A percentile compares a stretch with the other conserved stretches of the same genome.
Evolutionary conservation across 2,888 invertebrate genomes (phyloP).

Genomic region (Tholera decimalis): DNA sequence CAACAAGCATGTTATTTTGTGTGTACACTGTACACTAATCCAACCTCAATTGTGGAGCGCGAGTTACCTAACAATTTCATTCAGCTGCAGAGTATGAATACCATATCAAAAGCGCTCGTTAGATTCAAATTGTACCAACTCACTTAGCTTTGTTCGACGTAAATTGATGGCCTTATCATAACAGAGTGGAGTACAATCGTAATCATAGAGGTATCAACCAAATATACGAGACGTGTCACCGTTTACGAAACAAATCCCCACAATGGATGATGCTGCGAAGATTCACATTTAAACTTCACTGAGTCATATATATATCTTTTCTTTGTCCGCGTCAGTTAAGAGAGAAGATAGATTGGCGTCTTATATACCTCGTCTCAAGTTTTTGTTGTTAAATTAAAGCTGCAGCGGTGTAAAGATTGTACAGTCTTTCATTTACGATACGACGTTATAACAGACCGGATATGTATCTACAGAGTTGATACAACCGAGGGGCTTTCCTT

Average conservation of each 20-base stretch:
- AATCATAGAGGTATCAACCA: conserved; percentile 44
- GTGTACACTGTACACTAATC: conserved; percentile 39
- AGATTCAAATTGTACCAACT: conserved; percentile 61
- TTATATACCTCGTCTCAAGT: conserved; percentile 47
- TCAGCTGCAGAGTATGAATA: conserved; percentile 52
- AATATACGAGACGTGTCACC: conserved; percentile 29
- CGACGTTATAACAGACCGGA: conserved; percentile 1
- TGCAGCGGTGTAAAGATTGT: conserved; percentile 43
- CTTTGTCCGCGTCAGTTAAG: conserved; percentile 56
- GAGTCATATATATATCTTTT: conserved; percentile 59
- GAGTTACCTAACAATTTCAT: conserved; percentile 59
- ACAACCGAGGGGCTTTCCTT: too few species aligned
- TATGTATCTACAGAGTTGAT: too few species aligned
- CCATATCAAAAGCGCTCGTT: conserved; percentile 62
- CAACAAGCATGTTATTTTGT: conserved; percentile 8
- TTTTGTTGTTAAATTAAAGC: conserved; percentile 57
- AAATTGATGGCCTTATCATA: conserved; percentile 64
- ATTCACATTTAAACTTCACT: conserved; percentile 59
- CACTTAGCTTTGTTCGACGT: conserved; percentile 49
- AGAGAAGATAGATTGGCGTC: conserved; percentile 60
- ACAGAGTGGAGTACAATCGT: conserved; percentile 44
- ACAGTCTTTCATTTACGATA: conserved; percentile 22
- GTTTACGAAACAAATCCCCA: conserved; percentile 35
- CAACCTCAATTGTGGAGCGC: conserved; percentile 49
- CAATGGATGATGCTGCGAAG: conserved; percentile 44